These are phyloP conservation scores for Enoplosus armatus DNA, from an alignment of 2,797 vertebrate genomes.

Conservation along the genomic window DNA sequence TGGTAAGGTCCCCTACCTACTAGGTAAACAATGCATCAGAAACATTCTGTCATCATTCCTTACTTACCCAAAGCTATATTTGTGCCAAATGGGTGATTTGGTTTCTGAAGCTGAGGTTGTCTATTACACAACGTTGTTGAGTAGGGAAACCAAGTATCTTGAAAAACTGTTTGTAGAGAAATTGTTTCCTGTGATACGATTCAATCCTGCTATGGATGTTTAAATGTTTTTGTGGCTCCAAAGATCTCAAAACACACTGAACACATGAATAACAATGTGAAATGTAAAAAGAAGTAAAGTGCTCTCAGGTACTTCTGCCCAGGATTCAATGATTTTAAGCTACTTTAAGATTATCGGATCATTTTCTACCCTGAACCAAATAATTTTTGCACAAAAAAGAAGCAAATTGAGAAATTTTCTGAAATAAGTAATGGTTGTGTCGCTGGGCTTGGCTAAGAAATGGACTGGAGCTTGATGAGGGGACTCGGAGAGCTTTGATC, in stretches of 20 bases:
- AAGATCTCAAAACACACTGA: not conserved
- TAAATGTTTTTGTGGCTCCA: not conserved
- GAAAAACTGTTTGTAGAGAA: conserved; percentile 28
- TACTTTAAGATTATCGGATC: not conserved
- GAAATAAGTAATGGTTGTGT: not conserved
- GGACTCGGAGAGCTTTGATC: conserved; percentile 74
- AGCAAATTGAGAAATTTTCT: not conserved
- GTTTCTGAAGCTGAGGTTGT: conserved; percentile 22
- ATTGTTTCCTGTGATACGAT: conserved; percentile 11
- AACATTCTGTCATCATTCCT: conserved; percentile 57
- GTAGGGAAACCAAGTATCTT: conserved; percentile 23
- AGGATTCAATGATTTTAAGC: not conserved
- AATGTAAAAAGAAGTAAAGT: not conserved
- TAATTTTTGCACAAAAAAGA: not conserved
- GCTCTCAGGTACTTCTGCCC: not conserved
- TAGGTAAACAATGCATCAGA: conserved; percentile 64
- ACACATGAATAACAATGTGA: conserved; percentile 9
- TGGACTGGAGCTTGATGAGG: conserved; percentile 43
- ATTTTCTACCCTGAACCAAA: not conserved
- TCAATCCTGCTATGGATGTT: conserved; percentile 16
- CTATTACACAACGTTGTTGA: conserved; percentile 24
- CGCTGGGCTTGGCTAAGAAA: not conserved
- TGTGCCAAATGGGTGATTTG: conserved; percentile 54
- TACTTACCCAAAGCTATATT: conserved; percentile 58
- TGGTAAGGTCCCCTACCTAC: conserved; percentile 59